phyloP scores from a whole-genome alignment of 2,113 vertebrate species.

The Pelvicachromis taeniatus region DNA sequence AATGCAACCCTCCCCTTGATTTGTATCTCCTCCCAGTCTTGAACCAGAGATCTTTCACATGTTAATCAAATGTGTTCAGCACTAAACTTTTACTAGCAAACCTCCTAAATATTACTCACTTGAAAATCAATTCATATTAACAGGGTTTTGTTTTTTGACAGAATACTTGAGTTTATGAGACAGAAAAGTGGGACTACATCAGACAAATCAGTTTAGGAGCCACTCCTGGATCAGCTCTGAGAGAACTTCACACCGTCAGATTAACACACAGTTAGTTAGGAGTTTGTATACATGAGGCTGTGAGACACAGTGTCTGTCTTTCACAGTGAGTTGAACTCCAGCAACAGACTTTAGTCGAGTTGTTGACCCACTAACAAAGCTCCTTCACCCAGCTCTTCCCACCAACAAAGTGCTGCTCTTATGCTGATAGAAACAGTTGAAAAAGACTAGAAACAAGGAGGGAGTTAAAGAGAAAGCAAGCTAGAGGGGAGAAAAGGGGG shows the following conservation, averaged over 20 bases:
- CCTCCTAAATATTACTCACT: not conserved
- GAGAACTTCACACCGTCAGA: not conserved
- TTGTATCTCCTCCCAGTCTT: not conserved
- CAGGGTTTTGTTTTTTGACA: not conserved
- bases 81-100: not conserved
- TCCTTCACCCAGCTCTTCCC: slow-evolving; percentile 42
- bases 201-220: not conserved
- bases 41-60: not conserved
- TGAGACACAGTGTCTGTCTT: slow-evolving; percentile 7
- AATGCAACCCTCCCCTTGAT: not conserved
- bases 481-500: slow-evolving; percentile 50
- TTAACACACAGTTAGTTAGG: not conserved
- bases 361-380: slow-evolving; percentile 52
- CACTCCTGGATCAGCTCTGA: not conserved
- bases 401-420: slow-evolving; percentile 56
- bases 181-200: not conserved
- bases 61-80: not conserved
- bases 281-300: slow-evolving; percentile 44
- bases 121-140: not conserved
- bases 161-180: not conserved
- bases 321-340: slow-evolving; percentile 3
- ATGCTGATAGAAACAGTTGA: slow-evolving; percentile 44
- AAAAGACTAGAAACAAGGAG: slow-evolving; percentile 52
- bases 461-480: slow-evolving; percentile 54
- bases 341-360: slow-evolving; percentile 33